Conservation (phyloP, 2,113 vertebrate genomes). For the Zosterops borbonicus region DNA sequence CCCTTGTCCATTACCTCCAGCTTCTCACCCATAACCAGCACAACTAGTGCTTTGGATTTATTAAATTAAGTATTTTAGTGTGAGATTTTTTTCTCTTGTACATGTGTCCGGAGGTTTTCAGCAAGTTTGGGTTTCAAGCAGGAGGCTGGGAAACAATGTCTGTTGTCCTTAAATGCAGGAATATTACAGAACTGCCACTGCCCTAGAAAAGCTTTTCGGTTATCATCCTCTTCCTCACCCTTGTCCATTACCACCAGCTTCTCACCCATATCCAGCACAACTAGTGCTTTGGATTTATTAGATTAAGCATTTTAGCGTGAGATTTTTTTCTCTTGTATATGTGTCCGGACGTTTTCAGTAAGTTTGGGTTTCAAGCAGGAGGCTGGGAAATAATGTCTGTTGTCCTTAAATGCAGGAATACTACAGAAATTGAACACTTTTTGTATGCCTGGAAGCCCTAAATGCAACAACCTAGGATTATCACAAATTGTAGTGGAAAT, state of each 20-base stretch:
- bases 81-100: not conserved
- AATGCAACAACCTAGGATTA: not conserved
- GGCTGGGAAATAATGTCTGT: not conserved
- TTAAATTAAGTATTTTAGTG: not conserved
- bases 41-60: not conserved
- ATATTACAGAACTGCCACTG: not conserved
- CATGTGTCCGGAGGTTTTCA: not conserved
- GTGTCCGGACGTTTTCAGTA: not conserved
- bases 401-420: not conserved
- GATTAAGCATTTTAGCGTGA: not conserved
- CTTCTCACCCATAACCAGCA: not conserved
- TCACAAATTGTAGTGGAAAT: not conserved
- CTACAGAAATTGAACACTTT: not conserved
- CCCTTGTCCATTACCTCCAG: not conserved
- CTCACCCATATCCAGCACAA: not conserved
- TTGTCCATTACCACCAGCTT: not conserved
- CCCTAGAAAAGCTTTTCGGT: no score
- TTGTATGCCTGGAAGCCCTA: not conserved
- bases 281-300: not conserved
- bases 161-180: not conserved
- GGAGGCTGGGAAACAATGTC: not conserved
- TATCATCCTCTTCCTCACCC: no score
- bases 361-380: not conserved
- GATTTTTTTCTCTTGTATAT: not conserved
- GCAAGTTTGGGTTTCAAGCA: not conserved